Evolutionary conservation across 2,888 invertebrate species (phyloP), one percentile per base, ranked within the genome.

Genomic region (Hypolimnas misippus): DNA sequence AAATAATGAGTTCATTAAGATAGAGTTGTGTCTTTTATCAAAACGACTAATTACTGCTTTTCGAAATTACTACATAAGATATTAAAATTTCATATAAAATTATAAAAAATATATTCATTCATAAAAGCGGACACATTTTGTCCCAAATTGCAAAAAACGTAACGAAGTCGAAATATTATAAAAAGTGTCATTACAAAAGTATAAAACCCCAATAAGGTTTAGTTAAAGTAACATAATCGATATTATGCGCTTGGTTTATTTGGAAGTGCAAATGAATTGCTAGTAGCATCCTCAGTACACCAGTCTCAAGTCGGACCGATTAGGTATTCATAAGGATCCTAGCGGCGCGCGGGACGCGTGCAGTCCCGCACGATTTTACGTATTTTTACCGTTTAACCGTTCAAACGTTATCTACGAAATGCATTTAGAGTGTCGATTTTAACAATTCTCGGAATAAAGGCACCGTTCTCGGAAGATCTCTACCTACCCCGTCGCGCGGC

Each of bases 341-440:
- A n/a, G 44, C 21, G 57, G 54, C 62, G 57, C 59, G 65, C 59
- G 58, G 65, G 62, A 62, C 51, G 57, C 57, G 52, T 61, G 62
- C 50, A 40, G 59, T 49, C 63, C 46, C 62, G 57, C 62, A 59
- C 59, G 55, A 55, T 56, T 63, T 57, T 35, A 65, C 56, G 58
- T 59, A 65, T 65, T 59, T 56, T 50, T 56, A 65, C 59, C 63
- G 63, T 21, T 38, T n/a, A 38, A 17, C 16, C 12, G 7, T 59
- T 60, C 35, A 53, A 40, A 55, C 29, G 54, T 66, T 66, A 66
- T 66, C 61, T 66, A 61, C 52, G 46, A 57, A 61, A 61, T 58
- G 58, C 61, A 66, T 64, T 63, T 58, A 56, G 52, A 63, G 52
- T 61, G 63, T 60, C 63, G 55, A 64, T 64, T 66, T 64, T 56